phyloP scores from a whole-genome alignment of 2,888 invertebrate genomes.

The Neoscelio sp. region DNA sequence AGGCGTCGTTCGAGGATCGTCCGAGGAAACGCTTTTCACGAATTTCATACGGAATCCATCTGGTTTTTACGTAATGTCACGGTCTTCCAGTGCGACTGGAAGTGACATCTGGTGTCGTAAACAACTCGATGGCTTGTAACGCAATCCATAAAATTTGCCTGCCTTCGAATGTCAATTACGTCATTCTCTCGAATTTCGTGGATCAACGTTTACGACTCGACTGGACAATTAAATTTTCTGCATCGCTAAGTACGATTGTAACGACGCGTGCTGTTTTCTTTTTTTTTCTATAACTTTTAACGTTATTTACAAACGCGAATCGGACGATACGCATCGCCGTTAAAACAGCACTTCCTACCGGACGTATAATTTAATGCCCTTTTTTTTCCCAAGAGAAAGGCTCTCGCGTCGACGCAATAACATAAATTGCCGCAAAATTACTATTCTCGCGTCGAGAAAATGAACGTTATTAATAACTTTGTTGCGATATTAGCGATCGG shows the following conservation, averaged over 20 bases:
- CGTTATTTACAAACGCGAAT: conserved; percentile 28
- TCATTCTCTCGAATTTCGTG: background rate
- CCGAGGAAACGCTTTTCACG: too few relatives aligned
- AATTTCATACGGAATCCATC: too few relatives aligned
- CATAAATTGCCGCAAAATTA: conserved; percentile 49
- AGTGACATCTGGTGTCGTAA: conserved; percentile 23
- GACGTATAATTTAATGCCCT: conserved; percentile 50
- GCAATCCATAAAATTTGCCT: too few relatives aligned
- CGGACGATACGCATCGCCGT: conserved; percentile 32
- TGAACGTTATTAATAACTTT: conserved; percentile 51
- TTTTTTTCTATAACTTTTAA: too few relatives aligned
- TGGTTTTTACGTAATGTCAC: too few relatives aligned
- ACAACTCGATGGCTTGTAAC: conserved; percentile 19
- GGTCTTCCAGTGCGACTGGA: too few relatives aligned
- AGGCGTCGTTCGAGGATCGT: too few relatives aligned
- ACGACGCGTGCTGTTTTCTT: too few relatives aligned
- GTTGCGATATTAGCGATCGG: conserved; percentile 30
- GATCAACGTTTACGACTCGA: too few relatives aligned
- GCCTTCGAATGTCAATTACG: too few relatives aligned
- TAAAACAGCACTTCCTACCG: conserved; percentile 33
- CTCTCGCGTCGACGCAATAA: conserved; percentile 54
- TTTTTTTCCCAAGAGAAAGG: conserved; percentile 59
- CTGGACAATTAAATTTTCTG: too few relatives aligned
- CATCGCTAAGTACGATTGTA: too few relatives aligned
- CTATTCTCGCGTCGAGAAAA: conserved; percentile 29